These are phyloP conservation scores for Ifrita kowaldi DNA, from an alignment of 2,113 vertebrate species.

Conservation along the genomic window DNA sequence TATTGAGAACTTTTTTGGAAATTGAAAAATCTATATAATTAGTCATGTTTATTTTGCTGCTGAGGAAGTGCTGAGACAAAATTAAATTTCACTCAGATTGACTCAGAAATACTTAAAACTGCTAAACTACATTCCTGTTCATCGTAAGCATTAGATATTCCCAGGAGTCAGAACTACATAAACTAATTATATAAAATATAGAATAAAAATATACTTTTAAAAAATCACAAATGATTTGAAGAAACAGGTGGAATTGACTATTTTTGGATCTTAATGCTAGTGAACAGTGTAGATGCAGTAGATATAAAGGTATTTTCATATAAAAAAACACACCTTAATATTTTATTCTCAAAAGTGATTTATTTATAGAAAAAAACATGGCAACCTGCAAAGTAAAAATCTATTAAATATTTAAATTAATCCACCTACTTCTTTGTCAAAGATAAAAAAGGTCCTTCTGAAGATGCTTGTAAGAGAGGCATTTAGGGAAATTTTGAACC, in stretches of 20 bases:
- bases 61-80: background rate
- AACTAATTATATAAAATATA: background rate
- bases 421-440: background rate
- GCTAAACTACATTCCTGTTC: background rate
- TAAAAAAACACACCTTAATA: background rate
- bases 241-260: background rate
- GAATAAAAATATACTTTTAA: background rate
- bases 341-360: background rate
- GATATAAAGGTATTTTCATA: background rate
- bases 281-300: background rate
- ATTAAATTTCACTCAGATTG: background rate
- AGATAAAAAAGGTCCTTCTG: background rate
- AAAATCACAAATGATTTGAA: background rate
- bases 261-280: background rate
- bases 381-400: background rate
- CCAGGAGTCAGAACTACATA: background rate
- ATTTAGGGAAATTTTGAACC: background rate
- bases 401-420: constrained; percentile 6
- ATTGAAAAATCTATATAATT: background rate
- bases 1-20: background rate
- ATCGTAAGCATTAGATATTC: background rate
- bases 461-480: background rate
- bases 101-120: background rate
- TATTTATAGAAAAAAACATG: background rate
- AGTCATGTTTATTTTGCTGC: background rate